Base-by-base conservation (phyloP, 1,140 invertebrate species). In the Drosophila watanabei region DNA sequence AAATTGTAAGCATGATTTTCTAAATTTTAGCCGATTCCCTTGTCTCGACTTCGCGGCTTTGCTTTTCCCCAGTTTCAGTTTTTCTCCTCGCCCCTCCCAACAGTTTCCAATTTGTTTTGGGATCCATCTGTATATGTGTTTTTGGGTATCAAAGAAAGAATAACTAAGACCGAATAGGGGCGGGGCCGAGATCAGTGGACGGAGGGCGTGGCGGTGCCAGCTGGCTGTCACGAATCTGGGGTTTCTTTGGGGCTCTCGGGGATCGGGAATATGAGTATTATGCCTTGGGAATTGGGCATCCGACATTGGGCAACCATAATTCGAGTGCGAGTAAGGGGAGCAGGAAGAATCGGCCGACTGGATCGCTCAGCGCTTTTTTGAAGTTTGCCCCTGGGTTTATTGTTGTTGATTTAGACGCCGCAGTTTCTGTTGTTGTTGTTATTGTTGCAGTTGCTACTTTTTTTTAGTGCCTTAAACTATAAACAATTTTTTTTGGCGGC, bases 291-390 rank as follows among this genome's bases (percentile, higher is more conserved):
- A 62, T 46, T 56, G 75, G 56, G 46, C 63, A 77, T 72, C 60
- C 63, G 49, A 79, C 82, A 81, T 75, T 49, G 75, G 64, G 66
- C 72, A 87, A 82, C 71, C 60, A 63, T 63, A 83, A 70, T 49
- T 79, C 59, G 66, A 60, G 54, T 39, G 9, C 54, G 39, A 75
- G 64, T 48, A 61, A 68, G 51, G 59, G 65, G 70, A 79, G 81
- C 81, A 90, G 85, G 85, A 89, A 89, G 85, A 89, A 79, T 66
- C 85, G 82, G 65, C 86, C 85, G 80, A 89, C 85, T 88, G 85
- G 68, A 81, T 88, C 85, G 84, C 69, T 66, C 43, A 62, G 52
- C 65, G 82, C 83, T 80, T 87, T 87, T 86, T 88, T 85, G 69
- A 88, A 88, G 84, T 71, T 68, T 70, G 76, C 75, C 56, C 45